Evolutionary conservation across 2,797 vertebrate genomes (phyloP), one percentile per base, ranked within the genome.

Genomic region (Enteromius unitaeniatus): DNA sequence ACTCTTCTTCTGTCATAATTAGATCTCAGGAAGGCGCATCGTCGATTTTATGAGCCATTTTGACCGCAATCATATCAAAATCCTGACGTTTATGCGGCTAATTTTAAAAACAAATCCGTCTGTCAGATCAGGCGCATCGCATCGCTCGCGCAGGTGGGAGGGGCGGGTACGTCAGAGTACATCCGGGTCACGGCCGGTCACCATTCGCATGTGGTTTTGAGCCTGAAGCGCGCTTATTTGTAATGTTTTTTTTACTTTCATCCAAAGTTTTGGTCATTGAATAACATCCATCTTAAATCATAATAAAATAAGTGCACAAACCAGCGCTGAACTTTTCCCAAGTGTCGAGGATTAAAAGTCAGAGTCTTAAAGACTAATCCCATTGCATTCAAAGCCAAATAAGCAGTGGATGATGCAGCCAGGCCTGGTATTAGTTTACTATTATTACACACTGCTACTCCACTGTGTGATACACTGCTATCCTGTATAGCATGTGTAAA

Each of bases 341-440:
- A 51, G 40, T 13, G 65, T 8, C 13, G 5, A 49, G 72, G 31
- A 81, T 77, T 69, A 70, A 62, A 81, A 74, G 11, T 53, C 40
- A 37, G 21, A 49, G 82, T 26, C 6, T 84, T 69, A 75, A 40
- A 45, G 9, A 34, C 76, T 70, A 84, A 84, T 84, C 74, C 49
- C 2, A 40, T 62, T 79, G 26, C 72, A 72, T 5, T 58, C 23
- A 37, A 60, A 51, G 55, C 53, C 70, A 67, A 78, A 15, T 79
- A 26, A 73, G 15, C 6, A 78, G 28, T 31, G 55, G 49, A 86
- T 19, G 15, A 8, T 47, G 76, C 40, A 58, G 45, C 51, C 51
- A 58, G 69, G 26, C 37, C 58, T 73, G 72, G 58, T 40, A 82
- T 47, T 81, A 78, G 31, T 69, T 53, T 76, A 21, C 51, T 70